Conservation (phyloP, 2,113 vertebrate genomes). For the Macroglossus sobrinus region DNA sequence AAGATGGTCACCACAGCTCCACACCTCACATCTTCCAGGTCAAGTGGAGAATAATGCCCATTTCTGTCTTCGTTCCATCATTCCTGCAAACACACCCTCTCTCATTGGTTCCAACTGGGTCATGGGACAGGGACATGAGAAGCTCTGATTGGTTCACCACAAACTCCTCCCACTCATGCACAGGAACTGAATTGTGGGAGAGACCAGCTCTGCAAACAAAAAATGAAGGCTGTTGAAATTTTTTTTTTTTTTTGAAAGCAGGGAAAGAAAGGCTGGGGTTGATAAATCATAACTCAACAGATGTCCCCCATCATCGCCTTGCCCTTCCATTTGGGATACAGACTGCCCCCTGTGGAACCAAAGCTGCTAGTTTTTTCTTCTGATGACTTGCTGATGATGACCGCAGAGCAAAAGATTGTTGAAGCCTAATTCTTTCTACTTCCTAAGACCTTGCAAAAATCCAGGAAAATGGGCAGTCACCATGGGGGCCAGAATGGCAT, state of each 20-base stretch:
- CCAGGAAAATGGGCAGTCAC: background rate
- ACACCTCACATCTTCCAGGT: background rate
- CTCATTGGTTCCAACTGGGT: background rate
- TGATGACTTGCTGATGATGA: background rate
- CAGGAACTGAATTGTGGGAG: background rate
- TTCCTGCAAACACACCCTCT: background rate
- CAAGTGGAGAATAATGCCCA: background rate
- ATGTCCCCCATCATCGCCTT: background rate
- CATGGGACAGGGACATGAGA: background rate
- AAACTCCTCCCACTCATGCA: background rate
- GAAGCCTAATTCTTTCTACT: background rate
- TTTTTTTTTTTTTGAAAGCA: background rate
- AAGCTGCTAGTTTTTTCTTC: background rate
- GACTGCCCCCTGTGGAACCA: too few species aligned
- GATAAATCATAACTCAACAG: too few species aligned
- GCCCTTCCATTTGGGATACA: background rate
- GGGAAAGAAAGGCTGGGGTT: background rate
- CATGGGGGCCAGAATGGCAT: background rate
- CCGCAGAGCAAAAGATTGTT: background rate
- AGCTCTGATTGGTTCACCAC: background rate
- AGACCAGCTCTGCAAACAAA: background rate
- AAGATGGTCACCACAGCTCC: background rate
- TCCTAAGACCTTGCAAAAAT: background rate
- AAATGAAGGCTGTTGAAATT: background rate
- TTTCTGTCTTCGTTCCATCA: background rate